Base-by-base conservation (phyloP, 2,797 vertebrate species). In the Lerista edwardsae region DNA sequence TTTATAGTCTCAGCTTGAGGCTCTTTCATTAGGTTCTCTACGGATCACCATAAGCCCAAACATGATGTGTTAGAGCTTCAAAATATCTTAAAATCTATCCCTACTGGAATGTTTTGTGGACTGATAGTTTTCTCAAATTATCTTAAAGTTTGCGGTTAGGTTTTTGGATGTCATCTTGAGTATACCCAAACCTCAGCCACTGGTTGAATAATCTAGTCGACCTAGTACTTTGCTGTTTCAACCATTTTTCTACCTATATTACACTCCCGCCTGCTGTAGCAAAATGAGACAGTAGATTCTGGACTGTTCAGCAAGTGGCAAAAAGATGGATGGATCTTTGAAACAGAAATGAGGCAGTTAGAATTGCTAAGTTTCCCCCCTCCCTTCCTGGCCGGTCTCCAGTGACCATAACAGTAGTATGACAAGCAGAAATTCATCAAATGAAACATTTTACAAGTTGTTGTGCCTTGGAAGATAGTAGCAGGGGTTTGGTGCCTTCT, bases 1-100 rank as follows among this genome's bases (percentile, higher is more conserved):
- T 69, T 14, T 79, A 15, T 19, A 34, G 34, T 36, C 21, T 15
- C 34, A 36, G 17, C 68, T 25, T 71, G 23, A 36, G 39, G 36
- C 21, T 71, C 41, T 41, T 39, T 3, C 21, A 34, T 19, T 23
- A 71, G 34, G 19, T 71, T 34, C 36, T 72, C 61, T 88, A 82
- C 12, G 31, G 25, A 27, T 77, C 3, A 15, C 79, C 31, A 34
- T 12, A 31, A 15, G 3, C 6, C 88, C 17, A 51, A 7, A 31
- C 79, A 77, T 21, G 79, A 25, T 80, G 44, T 19, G 55, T 65
- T 86, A 65, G 14, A 41, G 84, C 89, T 91, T 21, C 41, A 75
- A 85, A 75, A 25, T 25, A 61, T 6, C n/a, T 61, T 23, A 25
- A 61, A 61, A 61, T 57, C 6, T 23, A 23, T 12, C 23, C 23